These are phyloP conservation scores for Ochotona curzoniae DNA, from an alignment of 2,113 vertebrate genomes.

Conservation along the genomic window DNA sequence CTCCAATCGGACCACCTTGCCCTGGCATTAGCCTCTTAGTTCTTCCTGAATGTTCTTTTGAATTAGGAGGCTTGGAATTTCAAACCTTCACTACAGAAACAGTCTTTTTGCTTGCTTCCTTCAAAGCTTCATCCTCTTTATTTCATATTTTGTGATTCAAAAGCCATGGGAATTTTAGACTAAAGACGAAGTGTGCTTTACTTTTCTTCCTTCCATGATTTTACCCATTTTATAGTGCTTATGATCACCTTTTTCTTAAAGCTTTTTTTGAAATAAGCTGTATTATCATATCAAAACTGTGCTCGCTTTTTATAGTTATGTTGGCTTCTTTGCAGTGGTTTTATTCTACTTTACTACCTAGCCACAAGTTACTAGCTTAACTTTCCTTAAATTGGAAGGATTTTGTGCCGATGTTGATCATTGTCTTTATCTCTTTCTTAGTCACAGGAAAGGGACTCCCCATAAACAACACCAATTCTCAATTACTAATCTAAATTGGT, in stretches of 20 bases:
- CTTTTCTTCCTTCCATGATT: background rate
- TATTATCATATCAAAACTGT: background rate
- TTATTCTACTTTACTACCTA: background rate
- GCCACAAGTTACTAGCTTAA: rapidly evolving
- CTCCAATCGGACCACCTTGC: rapidly evolving
- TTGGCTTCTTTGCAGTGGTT: background rate
- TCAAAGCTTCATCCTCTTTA: background rate
- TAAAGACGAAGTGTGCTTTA: background rate
- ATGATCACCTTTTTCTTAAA: background rate
- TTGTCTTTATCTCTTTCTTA: background rate
- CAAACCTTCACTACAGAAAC: background rate
- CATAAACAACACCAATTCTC: background rate
- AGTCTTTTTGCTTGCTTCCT: background rate
- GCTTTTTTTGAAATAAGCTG: background rate
- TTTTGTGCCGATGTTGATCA: background rate
- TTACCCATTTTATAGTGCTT: background rate
- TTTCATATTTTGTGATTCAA: background rate
- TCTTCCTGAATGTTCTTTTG: background rate
- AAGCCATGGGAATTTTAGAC: background rate
- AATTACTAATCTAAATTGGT: background rate
- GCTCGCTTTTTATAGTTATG: background rate
- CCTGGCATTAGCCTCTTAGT: rapidly evolving
- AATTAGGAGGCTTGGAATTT: background rate
- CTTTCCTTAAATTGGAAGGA: background rate
- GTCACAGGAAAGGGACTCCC: background rate